phyloP scores from a whole-genome alignment of 2,888 invertebrate species.

The Nemotelus nigrinus region DNA sequence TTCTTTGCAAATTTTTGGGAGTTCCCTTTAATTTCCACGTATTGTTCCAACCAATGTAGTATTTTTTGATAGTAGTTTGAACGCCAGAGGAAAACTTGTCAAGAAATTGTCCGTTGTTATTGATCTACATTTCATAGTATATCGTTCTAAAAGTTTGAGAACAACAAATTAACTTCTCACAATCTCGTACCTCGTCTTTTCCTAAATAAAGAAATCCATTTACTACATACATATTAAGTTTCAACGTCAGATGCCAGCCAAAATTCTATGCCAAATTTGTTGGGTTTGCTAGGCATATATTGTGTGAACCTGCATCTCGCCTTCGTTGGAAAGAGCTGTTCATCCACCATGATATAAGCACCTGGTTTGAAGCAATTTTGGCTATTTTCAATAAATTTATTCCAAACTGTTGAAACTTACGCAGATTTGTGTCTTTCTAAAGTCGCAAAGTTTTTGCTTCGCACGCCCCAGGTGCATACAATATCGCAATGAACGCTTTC shows the following conservation, averaged over 20 bases:
- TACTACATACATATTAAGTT: constrained; percentile 48
- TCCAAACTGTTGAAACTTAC: constrained; percentile 22
- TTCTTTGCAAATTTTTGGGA: constrained; percentile 50
- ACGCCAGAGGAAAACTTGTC: constrained; percentile 51
- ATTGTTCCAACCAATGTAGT: constrained; percentile 52
- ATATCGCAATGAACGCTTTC: too few relatives aligned
- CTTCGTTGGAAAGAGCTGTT: constrained; percentile 56
- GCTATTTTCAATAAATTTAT: constrained; percentile 53
- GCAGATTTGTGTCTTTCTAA: too few relatives aligned
- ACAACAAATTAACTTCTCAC: constrained; percentile 48
- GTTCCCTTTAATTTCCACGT: constrained; percentile 51
- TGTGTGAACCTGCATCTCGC: constrained; percentile 56
- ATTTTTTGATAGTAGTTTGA: constrained; percentile 51
- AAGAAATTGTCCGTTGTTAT: constrained; percentile 54
- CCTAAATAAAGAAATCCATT: constrained; percentile 51
- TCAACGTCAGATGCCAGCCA: constrained; percentile 51
- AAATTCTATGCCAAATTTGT: constrained; percentile 45
- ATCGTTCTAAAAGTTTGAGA: constrained; percentile 49
- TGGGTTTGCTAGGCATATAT: constrained; percentile 57
- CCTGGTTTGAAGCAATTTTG: constrained; percentile 54
- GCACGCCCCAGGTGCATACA: too few relatives aligned
- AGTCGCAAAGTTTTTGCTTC: too few relatives aligned
- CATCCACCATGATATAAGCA: constrained; percentile 52
- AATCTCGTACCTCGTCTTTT: constrained; percentile 51
- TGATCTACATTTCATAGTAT: constrained; percentile 50